Evolutionary conservation across 2,797 vertebrate species (phyloP), one percentile per base, ranked within the genome.

Genomic region (Cyclura pinguis): DNA sequence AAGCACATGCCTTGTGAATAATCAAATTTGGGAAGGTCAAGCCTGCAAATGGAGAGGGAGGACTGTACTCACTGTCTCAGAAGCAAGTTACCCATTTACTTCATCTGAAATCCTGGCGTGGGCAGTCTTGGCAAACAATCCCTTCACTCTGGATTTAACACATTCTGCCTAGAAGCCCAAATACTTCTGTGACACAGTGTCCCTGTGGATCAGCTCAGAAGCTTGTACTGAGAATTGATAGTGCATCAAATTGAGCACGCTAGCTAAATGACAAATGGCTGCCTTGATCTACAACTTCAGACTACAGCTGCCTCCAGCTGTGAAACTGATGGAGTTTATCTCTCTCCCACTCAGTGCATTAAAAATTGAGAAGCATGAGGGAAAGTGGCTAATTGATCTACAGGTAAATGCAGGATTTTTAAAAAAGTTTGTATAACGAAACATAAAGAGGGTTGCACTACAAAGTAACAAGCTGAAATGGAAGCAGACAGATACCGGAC

Each of bases 221-320:
- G 32, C 59, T 52, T 87, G 76, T 35, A 67, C 76, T 80, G 20
- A 80, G 32, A 80, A 69, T 52, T 32, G 29, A 80, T n/a, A 64
- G 74, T 3, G 50, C 20, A 64, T 80, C 27, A 22, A 50, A 78
- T 38, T 78, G 74, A 62, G 38, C 57, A 64, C 7, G 38, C 6
- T 74, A 78, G n/a, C 57, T 59, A 78, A 86, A 50, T 86, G 50
- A 74, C 84, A 86, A 78, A 78, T 78, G 74, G 74, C 35, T 87
- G 29, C 59, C 86, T 87, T 80, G 55, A 78, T 57, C 73, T 59
- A 35, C 14, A 38, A 64, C 85, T 87, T 78, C 38, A 87, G 35
- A 47, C 57, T 64, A 64, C 73, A 87, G 74, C 29, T 87, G 59
- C 76, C 47, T 22, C 29, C 24, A 13, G 35, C 72, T 86, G 73